phyloP scores from a whole-genome alignment of 2,113 vertebrate genomes.

The Pterocles burchelli region DNA sequence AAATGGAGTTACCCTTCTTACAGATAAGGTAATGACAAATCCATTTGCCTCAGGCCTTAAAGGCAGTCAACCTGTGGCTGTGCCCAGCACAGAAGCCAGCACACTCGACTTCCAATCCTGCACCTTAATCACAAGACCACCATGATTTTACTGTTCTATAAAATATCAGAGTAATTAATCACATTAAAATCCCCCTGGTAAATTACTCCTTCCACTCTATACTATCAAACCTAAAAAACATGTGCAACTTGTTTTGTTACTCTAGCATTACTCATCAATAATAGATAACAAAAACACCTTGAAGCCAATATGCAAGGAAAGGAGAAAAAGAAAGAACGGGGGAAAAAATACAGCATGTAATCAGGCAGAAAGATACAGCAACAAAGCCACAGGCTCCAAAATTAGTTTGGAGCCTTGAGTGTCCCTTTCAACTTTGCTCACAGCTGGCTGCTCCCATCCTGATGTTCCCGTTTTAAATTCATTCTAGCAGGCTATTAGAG shows the following conservation, averaged over 20 bases:
- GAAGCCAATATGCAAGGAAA: neutral
- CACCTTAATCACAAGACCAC: neutral
- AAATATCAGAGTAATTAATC: neutral
- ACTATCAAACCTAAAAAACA: neutral
- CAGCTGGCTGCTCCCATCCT: constrained; percentile 31
- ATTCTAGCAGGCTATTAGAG: constrained; percentile 47
- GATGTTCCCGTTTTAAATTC: constrained; percentile 18
- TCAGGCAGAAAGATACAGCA: neutral
- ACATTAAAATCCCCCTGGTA: neutral
- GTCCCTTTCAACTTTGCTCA: constrained; percentile 49
- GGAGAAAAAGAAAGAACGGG: neutral
- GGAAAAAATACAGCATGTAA: neutral
- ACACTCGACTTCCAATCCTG: neutral
- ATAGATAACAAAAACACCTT: neutral
- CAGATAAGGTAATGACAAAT: neutral
- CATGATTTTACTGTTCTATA: neutral
- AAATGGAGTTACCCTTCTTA: neutral
- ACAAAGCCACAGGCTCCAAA: neutral
- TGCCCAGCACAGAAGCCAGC: neutral
- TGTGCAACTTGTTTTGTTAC: neutral
- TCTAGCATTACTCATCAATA: neutral
- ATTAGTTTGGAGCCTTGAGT: constrained; percentile 3
- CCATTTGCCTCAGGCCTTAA: neutral
- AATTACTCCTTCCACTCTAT: neutral
- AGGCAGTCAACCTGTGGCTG: neutral